phyloP scores from a whole-genome alignment of 2,113 vertebrate genomes.

The Phaethon lepturus region DNA sequence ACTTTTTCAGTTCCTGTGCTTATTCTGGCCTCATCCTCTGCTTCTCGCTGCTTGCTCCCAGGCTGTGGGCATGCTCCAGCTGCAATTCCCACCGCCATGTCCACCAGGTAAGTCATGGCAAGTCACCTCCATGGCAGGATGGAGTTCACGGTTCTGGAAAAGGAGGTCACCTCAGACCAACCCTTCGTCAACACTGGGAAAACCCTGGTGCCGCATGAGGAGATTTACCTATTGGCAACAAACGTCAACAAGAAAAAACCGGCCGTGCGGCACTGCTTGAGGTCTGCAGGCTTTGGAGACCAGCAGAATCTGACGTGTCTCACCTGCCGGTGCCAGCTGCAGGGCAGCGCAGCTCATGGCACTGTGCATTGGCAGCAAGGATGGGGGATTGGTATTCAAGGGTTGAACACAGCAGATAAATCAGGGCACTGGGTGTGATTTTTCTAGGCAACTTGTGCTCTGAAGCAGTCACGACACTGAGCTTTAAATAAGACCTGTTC shows the following conservation, averaged over 20 bases:
- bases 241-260: background rate
- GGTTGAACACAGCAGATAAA: background rate
- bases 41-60: background rate
- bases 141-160: background rate
- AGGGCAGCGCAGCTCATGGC: background rate
- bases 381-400: background rate
- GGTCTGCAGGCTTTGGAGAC: background rate
- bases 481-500: background rate
- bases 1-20: constrained; percentile 42
- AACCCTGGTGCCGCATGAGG: background rate
- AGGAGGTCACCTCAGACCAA: background rate
- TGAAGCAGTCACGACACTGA: background rate
- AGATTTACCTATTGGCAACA: background rate
- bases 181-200: rapidly evolving
- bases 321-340: background rate
- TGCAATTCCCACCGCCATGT: background rate
- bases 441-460: background rate
- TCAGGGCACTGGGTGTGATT: background rate
- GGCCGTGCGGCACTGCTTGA: rapidly evolving
- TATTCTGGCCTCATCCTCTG: constrained; percentile 11
- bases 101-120: background rate
- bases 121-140: background rate
- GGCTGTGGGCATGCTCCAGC: background rate
- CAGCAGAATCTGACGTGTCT: background rate
- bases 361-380: background rate